Base-by-base conservation (phyloP, 1,140 invertebrate genomes). In the Neodiprion lecontei region DNA sequence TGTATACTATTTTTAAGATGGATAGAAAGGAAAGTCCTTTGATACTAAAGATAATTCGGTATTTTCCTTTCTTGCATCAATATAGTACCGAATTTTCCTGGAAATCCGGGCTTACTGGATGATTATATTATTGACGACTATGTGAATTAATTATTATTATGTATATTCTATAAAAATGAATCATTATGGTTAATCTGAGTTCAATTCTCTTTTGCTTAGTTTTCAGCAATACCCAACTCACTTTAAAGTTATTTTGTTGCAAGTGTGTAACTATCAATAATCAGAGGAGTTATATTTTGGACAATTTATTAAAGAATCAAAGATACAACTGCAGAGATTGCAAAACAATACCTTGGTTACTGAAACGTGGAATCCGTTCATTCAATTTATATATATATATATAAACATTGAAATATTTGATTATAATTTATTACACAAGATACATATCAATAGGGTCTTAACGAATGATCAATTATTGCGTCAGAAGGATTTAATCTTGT, bases 1-100 rank as follows among this genome's bases (percentile, higher is more conserved):
- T 61, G 53, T 61, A 61, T 61, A 61, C n/a, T 61, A 61, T 61
- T 61, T 61, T 61, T 61, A 61, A 61, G n/a, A 12, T 61, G 28
- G 5, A 40, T 40, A 14, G 53, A 61, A 17, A 61, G 5, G 28
- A 40, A 61, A 61, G 11, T 17, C 53, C 11, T 61, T 61, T 61
- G 53, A 61, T 61, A 61, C 53, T 61, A 9, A 61, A 61, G 8
- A 61, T 61, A 61, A 61, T 61, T 61, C n/a, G 53, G 9, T 61
- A 61, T 61, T 61, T 61, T 17, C 11, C 53, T 12, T 61, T 4
- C n/a, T 61, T 61, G n/a, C 11, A 61, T 61, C 11, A 61, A 61
- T 61, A 61, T 14, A 9, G n/a, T 61, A 61, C 3, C 11, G 11
- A 61, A 17, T 61, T 61, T 9, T 61, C n/a, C 9, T 61, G 53